These are phyloP conservation scores for Amyelois transitella DNA, from an alignment of 1,140 invertebrate genomes.

Conservation along the genomic window DNA sequence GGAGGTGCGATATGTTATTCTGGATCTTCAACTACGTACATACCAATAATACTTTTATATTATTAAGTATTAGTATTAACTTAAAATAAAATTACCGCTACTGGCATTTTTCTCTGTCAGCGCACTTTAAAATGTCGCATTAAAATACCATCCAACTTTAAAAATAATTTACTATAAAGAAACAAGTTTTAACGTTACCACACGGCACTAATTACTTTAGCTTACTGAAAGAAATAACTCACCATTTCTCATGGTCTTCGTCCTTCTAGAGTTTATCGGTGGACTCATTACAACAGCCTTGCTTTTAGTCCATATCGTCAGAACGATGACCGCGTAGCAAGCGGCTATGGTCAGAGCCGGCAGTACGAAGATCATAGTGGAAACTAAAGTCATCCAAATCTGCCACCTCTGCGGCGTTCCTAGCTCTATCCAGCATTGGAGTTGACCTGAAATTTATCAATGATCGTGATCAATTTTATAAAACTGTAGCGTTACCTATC, in stretches of 20 bases:
- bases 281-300: slow-evolving; percentile 76
- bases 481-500: neutral
- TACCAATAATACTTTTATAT: too few relatives aligned
- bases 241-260: slow-evolving; percentile 63
- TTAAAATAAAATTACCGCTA: too few relatives aligned
- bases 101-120: too few relatives aligned
- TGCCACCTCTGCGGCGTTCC: slow-evolving; percentile 85
- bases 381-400: slow-evolving; percentile 91
- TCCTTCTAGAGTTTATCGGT: slow-evolving; percentile 71
- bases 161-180: too few relatives aligned
- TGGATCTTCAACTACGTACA: too few relatives aligned
- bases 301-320: slow-evolving; percentile 93
- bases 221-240: slow-evolving; percentile 9
- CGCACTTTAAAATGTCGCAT: too few relatives aligned
- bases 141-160: too few relatives aligned
- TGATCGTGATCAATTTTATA: neutral
- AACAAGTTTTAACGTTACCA: too few relatives aligned
- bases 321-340: slow-evolving; percentile 94
- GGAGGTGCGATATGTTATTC: too few relatives aligned
- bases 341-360: slow-evolving; percentile 92
- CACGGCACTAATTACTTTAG: neutral
- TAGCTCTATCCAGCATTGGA: slow-evolving; percentile 94
- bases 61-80: too few relatives aligned
- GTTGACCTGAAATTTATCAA: slow-evolving; percentile 73
- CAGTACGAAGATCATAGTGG: slow-evolving; percentile 88